Evolutionary conservation across 2,888 invertebrate genomes (phyloP), one percentile per base, ranked within the genome.

Genomic region (Caradrina clavipalpis): DNA sequence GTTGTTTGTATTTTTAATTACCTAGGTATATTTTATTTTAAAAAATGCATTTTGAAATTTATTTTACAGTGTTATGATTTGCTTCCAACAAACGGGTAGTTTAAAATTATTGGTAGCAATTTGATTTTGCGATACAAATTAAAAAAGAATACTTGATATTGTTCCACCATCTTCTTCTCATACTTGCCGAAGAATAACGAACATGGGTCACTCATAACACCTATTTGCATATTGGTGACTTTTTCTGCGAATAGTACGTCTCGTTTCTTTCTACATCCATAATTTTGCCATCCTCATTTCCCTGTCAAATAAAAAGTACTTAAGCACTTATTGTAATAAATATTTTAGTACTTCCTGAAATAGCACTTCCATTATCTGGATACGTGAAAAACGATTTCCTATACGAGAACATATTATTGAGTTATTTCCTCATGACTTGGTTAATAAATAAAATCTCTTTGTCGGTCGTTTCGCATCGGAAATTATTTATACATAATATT

Each of bases 361-460:
- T 31, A 56, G 11, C 19, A 13, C 10, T 35, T 7, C 39, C 2
- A 15, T 64, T 56, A 13, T 57, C 53, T 68, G 7, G n/a, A 7
- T 45, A 47, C 15, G 50, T 2, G 51, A 13, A 13, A 54, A 63
- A 56, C 17, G 17, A 57, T 57, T 63, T 60, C 13, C 39, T 49
- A 19, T 50, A 51, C 42, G 22, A 19, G 26, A 69, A 57, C 47
- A 59, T 59, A 66, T 78, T 74, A 69, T 67, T 21, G 51, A 73
- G 54, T 68, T 69, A 53, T 65, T 76, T 71, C 35, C 42, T 60
- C 22, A 56, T 21, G 73, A 58, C 31, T 69, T 65, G 53, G 54
- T 68, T 57, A 66, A 69, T 75, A 61, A 69, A 76, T 78, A 74
- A 78, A 74, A 67, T 19, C 56, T 62, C 51, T 78, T 65, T 49